These are phyloP conservation scores for Galbula dea DNA, from an alignment of 2,113 vertebrate genomes.

Conservation along the genomic window DNA sequence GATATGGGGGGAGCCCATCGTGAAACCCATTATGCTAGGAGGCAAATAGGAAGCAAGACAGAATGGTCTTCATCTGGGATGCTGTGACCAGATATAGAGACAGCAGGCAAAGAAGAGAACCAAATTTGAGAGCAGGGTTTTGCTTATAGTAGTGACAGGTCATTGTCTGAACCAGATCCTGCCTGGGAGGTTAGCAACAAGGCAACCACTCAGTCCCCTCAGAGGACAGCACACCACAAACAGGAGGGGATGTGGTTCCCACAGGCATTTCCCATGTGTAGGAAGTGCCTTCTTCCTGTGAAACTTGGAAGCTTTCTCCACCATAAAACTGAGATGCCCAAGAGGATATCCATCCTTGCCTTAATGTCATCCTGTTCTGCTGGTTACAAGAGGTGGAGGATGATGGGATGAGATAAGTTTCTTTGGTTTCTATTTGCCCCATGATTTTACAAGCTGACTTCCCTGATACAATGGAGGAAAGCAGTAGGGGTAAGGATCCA, in stretches of 20 bases:
- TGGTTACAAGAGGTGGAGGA: neutral
- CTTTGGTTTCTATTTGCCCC: neutral
- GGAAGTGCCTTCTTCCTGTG: neutral
- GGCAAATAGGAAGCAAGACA: neutral
- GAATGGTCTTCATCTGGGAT: fast-evolving
- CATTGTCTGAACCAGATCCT: neutral
- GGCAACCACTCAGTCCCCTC: neutral
- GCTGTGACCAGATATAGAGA: neutral
- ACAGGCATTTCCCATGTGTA: neutral
- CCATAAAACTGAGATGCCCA: neutral
- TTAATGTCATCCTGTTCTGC: neutral
- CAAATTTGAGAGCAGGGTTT: neutral
- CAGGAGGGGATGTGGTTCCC: neutral
- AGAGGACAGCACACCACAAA: neutral
- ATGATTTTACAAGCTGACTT: neutral
- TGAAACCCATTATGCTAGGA: neutral
- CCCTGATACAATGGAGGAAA: neutral
- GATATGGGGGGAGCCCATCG: neutral
- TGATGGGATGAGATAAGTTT: neutral
- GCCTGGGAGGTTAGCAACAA: neutral
- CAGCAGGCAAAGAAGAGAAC: neutral
- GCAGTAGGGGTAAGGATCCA: neutral
- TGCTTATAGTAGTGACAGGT: neutral
- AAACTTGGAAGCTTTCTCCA: neutral
- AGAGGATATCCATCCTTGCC: neutral